Evolutionary conservation across 2,113 vertebrate genomes (phyloP).

Genomic region (Nymphicus hollandicus): DNA sequence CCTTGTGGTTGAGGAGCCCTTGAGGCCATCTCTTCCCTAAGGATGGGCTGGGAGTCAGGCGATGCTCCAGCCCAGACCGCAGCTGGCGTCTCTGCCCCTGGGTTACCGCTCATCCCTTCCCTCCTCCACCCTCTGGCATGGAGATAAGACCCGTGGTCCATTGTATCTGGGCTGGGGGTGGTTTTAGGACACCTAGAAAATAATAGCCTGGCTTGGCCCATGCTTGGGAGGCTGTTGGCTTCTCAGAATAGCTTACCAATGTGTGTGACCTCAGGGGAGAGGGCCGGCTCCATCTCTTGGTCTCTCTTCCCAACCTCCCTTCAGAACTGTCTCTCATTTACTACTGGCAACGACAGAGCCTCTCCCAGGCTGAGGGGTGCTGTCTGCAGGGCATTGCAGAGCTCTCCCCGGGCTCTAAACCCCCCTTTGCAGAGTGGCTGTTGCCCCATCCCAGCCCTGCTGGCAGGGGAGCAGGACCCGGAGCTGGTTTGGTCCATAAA

Average conservation of each 20-base stretch:
- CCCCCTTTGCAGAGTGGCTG: not conserved
- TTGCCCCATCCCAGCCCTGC: fast-evolving
- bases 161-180: not conserved
- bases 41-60: not conserved
- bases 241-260: not conserved
- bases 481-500: not conserved
- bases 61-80: not conserved
- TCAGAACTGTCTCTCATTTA: not conserved
- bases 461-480: fast-evolving
- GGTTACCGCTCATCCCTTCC: not conserved
- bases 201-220: not conserved
- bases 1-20: not conserved
- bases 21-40: not conserved
- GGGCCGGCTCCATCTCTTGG: not conserved
- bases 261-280: not conserved
- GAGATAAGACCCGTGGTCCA: not conserved
- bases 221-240: not conserved
- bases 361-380: not conserved
- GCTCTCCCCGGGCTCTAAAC: not conserved
- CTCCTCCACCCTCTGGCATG: not conserved
- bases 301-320: not conserved
- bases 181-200: slow-evolving; percentile 23
- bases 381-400: not conserved
- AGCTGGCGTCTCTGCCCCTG: fast-evolving
- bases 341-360: not conserved